phyloP scores from a whole-genome alignment of 2,113 vertebrate genomes.

The Lontra canadensis region DNA sequence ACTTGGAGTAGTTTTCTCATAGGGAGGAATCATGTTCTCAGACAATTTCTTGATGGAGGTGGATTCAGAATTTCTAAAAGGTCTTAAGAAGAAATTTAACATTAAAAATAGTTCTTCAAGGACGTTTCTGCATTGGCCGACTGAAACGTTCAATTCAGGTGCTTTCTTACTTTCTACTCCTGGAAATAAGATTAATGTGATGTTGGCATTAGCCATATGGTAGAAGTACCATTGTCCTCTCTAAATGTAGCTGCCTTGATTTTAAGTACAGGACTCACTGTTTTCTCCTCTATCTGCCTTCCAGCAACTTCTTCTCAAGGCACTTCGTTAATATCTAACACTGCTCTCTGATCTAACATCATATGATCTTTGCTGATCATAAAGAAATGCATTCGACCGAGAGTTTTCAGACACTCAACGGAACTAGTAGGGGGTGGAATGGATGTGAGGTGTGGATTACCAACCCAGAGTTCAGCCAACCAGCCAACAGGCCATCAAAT shows the following conservation, averaged over 20 bases:
- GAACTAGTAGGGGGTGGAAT: not conserved
- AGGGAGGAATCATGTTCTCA: not conserved
- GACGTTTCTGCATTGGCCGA: not conserved
- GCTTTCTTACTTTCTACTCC: not conserved
- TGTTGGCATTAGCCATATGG: not conserved
- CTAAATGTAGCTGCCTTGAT: not conserved
- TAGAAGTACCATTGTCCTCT: not conserved
- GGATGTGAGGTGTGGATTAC: not conserved
- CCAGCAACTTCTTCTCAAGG: not conserved
- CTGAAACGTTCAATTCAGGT: not conserved
- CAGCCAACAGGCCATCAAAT: not conserved
- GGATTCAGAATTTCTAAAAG: not conserved
- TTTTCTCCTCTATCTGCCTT: not conserved
- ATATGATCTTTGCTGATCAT: not conserved
- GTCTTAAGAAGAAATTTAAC: not conserved
- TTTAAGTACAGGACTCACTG: not conserved
- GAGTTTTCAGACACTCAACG: not conserved
- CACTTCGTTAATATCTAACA: not conserved
- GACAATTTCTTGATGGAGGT: not conserved
- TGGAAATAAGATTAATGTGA: constrained; percentile 18
- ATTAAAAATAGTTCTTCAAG: not conserved
- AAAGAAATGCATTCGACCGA: not conserved
- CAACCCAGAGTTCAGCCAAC: not conserved
- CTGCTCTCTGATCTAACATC: not conserved
- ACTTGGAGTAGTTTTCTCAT: constrained; percentile 1